Evolutionary conservation across 1,140 invertebrate genomes (phyloP).

Genomic region (Anastrepha ludens): DNA sequence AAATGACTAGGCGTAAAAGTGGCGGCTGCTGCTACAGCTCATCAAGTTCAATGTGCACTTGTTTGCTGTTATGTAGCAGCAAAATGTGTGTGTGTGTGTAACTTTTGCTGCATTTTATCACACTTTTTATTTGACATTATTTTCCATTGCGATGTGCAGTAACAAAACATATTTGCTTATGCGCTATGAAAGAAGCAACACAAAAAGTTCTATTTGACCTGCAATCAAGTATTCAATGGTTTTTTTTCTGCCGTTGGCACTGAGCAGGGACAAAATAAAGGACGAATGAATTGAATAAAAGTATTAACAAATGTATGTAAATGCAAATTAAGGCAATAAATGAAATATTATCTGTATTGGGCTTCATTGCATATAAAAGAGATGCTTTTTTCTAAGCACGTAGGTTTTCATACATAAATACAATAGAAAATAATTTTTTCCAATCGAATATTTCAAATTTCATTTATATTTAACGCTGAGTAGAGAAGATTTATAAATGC

Average conservation of each 20-base stretch:
- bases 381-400: no score
- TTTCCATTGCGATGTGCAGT: neutral
- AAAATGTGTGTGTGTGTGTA: neutral
- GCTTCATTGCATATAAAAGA: no score
- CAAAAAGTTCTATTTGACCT: neutral
- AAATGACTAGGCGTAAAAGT: neutral
- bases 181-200: neutral
- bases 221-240: neutral
- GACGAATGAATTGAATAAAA: neutral
- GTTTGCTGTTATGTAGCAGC: neutral
- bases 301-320: no score
- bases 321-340: no score
- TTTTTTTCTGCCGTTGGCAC: neutral
- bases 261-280: neutral
- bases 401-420: no score
- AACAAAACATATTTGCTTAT: no score
- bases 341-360: no score
- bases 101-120: neutral
- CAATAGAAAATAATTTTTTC: no score
- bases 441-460: no score
- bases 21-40: neutral
- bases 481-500: no score
- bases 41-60: constrained; percentile 50
- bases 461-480: no score
- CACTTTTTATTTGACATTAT: neutral